Evolutionary conservation across 2,888 invertebrate species (phyloP).

Genomic region (Lithophane socia): DNA sequence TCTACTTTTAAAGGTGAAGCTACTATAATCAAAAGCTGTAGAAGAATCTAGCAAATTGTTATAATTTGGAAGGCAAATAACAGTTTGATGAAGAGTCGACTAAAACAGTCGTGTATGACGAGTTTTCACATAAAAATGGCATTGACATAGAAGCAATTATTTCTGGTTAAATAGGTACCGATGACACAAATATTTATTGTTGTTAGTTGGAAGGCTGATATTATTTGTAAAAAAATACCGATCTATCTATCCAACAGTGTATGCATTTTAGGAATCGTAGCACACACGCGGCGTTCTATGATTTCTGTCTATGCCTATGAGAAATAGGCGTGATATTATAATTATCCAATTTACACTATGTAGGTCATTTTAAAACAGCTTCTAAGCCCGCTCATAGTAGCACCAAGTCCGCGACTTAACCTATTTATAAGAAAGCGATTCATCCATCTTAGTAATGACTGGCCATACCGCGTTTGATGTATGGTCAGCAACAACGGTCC

Average conservation of each 20-base stretch:
- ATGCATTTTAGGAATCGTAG: background rate
- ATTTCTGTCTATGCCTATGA: background rate
- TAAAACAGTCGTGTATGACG: constrained; percentile 7
- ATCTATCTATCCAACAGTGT: background rate
- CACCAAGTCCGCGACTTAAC: constrained; percentile 27
- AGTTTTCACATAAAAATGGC: constrained; percentile 9
- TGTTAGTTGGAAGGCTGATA: too few relatives aligned
- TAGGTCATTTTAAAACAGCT: constrained; percentile 14
- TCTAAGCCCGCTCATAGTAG: constrained; percentile 45
- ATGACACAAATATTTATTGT: background rate
- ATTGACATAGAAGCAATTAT: background rate
- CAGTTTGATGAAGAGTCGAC: background rate
- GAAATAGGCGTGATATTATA: background rate
- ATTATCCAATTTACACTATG: background rate
- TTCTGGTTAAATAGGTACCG: too few relatives aligned
- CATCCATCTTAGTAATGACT: constrained; percentile 71
- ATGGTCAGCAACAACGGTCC: constrained; percentile 60
- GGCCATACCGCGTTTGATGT: constrained; percentile 63
- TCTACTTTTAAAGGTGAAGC: constrained; percentile 17
- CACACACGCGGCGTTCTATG: too few relatives aligned
- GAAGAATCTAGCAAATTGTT: background rate
- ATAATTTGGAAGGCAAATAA: constrained; percentile 33
- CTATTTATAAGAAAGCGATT: constrained; percentile 64
- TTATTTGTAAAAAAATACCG: too few relatives aligned
- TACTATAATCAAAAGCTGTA: constrained; percentile 6